Conservation (phyloP, 2,797 vertebrate genomes). For the Scomberomorus guttatus region DNA sequence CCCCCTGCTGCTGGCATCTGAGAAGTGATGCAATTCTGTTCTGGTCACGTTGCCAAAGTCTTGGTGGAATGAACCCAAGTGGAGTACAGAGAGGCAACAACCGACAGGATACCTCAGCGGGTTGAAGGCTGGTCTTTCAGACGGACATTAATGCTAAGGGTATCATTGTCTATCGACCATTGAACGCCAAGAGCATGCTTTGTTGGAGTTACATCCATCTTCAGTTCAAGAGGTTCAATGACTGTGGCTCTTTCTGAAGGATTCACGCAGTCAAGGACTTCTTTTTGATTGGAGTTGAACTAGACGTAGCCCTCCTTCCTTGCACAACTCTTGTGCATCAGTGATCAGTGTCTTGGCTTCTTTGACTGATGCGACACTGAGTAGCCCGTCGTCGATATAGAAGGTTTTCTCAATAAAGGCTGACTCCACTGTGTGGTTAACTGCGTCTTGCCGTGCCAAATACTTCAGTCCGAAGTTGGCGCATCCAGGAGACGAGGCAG, state of each 20-base stretch:
- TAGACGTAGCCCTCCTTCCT: conserved; percentile 33
- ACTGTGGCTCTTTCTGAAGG: conserved; percentile 18
- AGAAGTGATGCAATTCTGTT: no score
- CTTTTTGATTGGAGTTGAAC: conserved; percentile 40
- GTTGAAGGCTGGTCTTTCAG: conserved; percentile 14
- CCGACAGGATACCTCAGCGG: not conserved
- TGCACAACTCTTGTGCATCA: conserved; percentile 41
- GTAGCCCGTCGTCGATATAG: conserved; percentile 54
- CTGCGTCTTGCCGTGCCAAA: conserved; percentile 15
- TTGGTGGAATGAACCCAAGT: not conserved
- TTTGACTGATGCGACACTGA: conserved; percentile 30
- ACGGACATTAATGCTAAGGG: conserved; percentile 20
- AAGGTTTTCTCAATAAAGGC: conserved; percentile 51
- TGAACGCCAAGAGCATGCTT: conserved; percentile 23
- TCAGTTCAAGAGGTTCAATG: not conserved
- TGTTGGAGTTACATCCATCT: not conserved
- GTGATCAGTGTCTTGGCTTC: conserved; percentile 42
- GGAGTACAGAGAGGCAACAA: not conserved
- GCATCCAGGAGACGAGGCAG: conserved; percentile 32
- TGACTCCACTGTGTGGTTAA: conserved; percentile 20
- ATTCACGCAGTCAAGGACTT: not conserved
- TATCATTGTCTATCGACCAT: conserved; percentile 18
- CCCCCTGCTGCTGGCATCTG: no score
- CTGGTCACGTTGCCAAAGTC: no score
- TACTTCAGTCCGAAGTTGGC: conserved; percentile 28